Evolutionary conservation across 1,140 invertebrate genomes (phyloP), one percentile per base, ranked within the genome.

Genomic region (Chironomus tepperi): DNA sequence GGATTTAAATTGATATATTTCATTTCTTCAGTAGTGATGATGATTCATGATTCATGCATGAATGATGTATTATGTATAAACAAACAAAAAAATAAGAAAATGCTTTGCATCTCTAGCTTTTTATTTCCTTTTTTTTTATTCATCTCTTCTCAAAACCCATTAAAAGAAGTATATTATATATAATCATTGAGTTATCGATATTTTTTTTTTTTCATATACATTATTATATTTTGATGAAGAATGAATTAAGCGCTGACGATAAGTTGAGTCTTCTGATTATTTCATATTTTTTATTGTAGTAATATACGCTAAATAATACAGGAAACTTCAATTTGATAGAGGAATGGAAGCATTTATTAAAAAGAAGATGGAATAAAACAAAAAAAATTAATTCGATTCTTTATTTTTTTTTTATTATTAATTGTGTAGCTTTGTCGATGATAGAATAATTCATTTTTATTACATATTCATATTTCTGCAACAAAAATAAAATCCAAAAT

Each of bases 141-240:
- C 47, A n/a, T 57, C 12, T 12, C 47, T 57, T 57, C 47, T 47
- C 15, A 47, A 10, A n/a, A 9, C n/a, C 5, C 47, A 57, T 57
- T 15, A 57, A 9, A 57, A 34, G 5, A 34, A 34, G 24, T 34
- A 34, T 34, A 34, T 34, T n/a, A 57, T n/a, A 57, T 57, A 57
- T 57, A 57, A 57, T 57, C 47, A 57, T 57, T 57, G 47, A 57
- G 47, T 57, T 57, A 57, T 57, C 47, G 47, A 57, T 57, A 57
- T 57, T 57, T 57, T 34, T 34, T 57, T 57, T 57, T 57, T 34
- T 34, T 57, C 47, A 57, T 57, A 57, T 57, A 57, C 47, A 57
- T 57, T 57, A 57, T 57, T 57, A 57, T 57, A 57, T 57, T 15
- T 57, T 57, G 12, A 5, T 57, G 47, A 57, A 57, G 24, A 34